These are phyloP conservation scores for Solenodon paradoxus DNA, from an alignment of 2,113 vertebrate species.

Conservation along the genomic window DNA sequence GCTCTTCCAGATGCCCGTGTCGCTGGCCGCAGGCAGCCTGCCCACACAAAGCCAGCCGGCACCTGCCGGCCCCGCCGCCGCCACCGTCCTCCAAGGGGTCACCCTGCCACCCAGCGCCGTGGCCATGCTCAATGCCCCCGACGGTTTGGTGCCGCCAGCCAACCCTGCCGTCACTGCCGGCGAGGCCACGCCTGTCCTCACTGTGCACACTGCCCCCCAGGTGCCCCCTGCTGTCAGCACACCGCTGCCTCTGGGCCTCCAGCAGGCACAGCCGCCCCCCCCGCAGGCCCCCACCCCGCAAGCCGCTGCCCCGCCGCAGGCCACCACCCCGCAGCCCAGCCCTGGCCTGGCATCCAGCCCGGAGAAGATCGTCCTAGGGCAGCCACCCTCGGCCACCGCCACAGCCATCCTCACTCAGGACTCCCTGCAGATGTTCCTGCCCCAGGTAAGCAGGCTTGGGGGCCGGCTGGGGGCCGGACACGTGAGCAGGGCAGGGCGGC, in stretches of 20 bases:
- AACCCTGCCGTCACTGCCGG: constrained; percentile 75
- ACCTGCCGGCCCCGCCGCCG: constrained; percentile 45
- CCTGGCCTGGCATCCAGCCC: constrained; percentile 83
- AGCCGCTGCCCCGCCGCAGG: constrained; percentile 69
- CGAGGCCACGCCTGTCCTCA: constrained; percentile 48
- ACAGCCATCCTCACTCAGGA: constrained; percentile 92
- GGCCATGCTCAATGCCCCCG: constrained; percentile 88
- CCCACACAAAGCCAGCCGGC: constrained; percentile 86
- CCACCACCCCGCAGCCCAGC: constrained; percentile 84
- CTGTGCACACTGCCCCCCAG: constrained; percentile 76
- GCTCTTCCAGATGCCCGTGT: constrained; percentile 96
- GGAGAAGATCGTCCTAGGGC: constrained; percentile 92
- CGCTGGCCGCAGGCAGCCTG: constrained; percentile 81
- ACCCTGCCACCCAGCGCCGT: constrained; percentile 91
- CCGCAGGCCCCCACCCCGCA: constrained; percentile 71
- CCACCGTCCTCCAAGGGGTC: constrained; percentile 93
- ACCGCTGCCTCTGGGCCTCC: constrained; percentile 70
- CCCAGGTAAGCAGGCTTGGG: constrained; percentile 92
- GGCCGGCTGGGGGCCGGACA: accelerated
- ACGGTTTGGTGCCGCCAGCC: constrained; percentile 86
- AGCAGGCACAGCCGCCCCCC: constrained; percentile 76
- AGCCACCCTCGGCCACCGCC: constrained; percentile 77
- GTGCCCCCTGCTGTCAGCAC: constrained; percentile 76
- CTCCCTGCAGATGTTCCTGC: constrained; percentile 95
- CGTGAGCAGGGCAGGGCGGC: too few species aligned